phyloP scores from a whole-genome alignment of 1,140 invertebrate genomes.

The Galleria mellonella region DNA sequence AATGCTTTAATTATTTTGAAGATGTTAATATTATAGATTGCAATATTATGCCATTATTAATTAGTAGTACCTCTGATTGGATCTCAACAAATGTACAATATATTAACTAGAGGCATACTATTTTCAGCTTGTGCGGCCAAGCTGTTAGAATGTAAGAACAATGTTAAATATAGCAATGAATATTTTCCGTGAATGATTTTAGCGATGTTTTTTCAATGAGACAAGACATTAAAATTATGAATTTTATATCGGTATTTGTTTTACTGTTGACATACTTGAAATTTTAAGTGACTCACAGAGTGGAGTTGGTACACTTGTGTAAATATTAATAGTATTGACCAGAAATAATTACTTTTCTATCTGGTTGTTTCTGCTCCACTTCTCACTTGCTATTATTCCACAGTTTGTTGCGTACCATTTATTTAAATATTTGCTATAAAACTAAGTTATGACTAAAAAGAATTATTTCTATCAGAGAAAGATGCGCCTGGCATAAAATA shows the following conservation, averaged over 20 bases:
- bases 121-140: conserved; percentile 30
- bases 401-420: too few relatives aligned
- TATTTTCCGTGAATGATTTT: conserved; percentile 45
- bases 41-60: conserved; percentile 13
- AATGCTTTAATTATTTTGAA: conserved; percentile 26
- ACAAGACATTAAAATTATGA: conserved; percentile 35
- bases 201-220: conserved; percentile 38
- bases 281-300: too few relatives aligned
- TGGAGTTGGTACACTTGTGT: too few relatives aligned
- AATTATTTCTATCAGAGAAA: too few relatives aligned
- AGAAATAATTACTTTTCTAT: too few relatives aligned
- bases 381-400: too few relatives aligned
- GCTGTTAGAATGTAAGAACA: conserved; percentile 33
- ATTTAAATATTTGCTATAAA: too few relatives aligned
- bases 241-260: conserved; percentile 13
- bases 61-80: conserved; percentile 19
- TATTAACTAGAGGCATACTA: conserved; percentile 13
- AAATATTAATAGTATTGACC: too few relatives aligned
- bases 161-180: conserved; percentile 30
- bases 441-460: too few relatives aligned
- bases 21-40: conserved; percentile 19
- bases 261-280: background rate
- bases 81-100: conserved; percentile 47
- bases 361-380: too few relatives aligned
- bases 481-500: too few relatives aligned